Conservation (phyloP, 2,113 vertebrate species). For the Pedionomus torquatus region DNA sequence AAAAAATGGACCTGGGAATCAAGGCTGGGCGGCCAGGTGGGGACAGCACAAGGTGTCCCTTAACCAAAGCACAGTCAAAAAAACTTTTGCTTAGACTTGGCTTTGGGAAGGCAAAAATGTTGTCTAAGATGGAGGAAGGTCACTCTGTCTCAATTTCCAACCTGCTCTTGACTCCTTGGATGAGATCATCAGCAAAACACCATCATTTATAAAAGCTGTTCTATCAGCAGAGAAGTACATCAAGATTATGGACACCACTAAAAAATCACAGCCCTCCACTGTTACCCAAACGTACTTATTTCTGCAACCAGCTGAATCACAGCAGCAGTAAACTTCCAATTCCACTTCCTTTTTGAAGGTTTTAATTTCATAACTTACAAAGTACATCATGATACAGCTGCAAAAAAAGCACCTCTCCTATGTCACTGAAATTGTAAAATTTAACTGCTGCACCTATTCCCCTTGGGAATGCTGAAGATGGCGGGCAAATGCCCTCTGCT, state of each 20-base stretch:
- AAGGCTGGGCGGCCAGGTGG: neutral
- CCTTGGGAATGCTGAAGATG: neutral
- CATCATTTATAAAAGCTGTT: neutral
- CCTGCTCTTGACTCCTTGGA: neutral
- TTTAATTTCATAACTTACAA: neutral
- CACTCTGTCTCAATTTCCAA: neutral
- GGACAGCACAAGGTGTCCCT: neutral
- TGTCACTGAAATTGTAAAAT: neutral
- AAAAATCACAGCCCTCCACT: neutral
- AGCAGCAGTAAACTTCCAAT: neutral
- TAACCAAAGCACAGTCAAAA: neutral
- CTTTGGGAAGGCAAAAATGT: neutral
- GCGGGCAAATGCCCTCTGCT: constrained; percentile 16
- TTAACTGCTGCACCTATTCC: neutral
- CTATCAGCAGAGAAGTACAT: accelerated
- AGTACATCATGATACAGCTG: neutral
- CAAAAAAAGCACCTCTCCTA: neutral
- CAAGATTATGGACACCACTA: neutral
- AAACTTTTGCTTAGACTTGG: neutral
- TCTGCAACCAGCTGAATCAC: neutral
- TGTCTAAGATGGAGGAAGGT: neutral
- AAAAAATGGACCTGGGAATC: neutral
- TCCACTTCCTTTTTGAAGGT: neutral
- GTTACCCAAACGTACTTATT: neutral
- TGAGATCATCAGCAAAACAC: neutral